Evolutionary conservation across 2,113 vertebrate genomes (phyloP).

Genomic region (Pseudopodoces humilis): DNA sequence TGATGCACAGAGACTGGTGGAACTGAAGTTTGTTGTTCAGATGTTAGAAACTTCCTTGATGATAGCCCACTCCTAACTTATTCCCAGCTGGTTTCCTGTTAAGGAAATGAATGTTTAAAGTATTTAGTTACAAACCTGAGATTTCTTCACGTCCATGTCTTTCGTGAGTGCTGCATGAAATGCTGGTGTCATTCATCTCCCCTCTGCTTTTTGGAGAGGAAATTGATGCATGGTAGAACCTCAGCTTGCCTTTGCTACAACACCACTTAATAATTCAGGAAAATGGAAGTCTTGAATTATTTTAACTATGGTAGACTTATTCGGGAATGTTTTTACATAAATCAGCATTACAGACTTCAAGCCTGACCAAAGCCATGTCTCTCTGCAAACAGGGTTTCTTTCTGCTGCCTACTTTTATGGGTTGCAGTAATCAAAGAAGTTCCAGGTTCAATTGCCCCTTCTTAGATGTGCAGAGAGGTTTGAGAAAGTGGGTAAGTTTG

Average conservation of each 20-base stretch:
- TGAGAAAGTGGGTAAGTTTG: neutral
- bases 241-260: neutral
- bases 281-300: conserved; percentile 14
- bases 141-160: neutral
- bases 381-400: neutral
- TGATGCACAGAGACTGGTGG: neutral
- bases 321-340: neutral
- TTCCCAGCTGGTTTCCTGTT: conserved; percentile 6
- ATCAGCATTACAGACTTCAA: neutral
- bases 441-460: neutral
- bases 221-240: neutral
- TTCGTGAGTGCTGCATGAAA: neutral
- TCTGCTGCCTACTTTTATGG: neutral
- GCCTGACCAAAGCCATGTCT: neutral
- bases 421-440: neutral
- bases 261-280: neutral
- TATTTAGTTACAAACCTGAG: conserved; percentile 28
- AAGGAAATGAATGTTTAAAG: conserved; percentile 39
- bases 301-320: neutral
- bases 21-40: neutral
- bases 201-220: conserved; percentile 26
- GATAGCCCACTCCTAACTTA: neutral
- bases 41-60: conserved; percentile 8
- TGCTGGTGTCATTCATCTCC: neutral
- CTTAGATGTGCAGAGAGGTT: neutral